Conservation (phyloP, 2,888 invertebrate species). For the Aleiodes alternator region DNA sequence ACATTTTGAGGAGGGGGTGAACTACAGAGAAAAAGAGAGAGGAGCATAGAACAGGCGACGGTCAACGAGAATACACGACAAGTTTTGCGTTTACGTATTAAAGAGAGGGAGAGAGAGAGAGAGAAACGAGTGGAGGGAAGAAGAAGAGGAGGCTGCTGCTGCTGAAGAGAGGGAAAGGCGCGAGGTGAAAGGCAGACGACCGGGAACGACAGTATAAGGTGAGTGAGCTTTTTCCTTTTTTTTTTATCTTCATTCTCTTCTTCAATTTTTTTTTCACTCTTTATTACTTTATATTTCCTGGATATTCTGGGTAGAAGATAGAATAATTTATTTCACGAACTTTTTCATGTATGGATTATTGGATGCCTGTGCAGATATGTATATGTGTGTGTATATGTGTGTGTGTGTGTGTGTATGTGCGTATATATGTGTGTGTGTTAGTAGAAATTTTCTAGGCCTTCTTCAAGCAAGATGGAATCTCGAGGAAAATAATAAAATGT, state of each 20-base stretch:
- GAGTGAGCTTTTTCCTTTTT: slow-evolving; percentile 2
- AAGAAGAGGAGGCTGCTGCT: neutral
- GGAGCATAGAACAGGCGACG: neutral
- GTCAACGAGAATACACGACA: neutral
- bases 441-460: neutral
- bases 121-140: neutral
- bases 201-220: slow-evolving; percentile 24
- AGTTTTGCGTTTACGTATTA: slow-evolving; percentile 10
- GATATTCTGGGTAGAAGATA: too few species aligned
- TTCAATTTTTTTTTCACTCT: neutral
- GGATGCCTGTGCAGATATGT: neutral
- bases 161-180: slow-evolving; percentile 17
- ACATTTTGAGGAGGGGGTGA: slow-evolving; percentile 9
- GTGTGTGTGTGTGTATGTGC: neutral
- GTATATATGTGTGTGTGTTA: neutral
- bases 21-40: neutral
- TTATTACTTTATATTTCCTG: neutral
- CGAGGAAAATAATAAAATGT: slow-evolving; percentile 25
- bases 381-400: neutral
- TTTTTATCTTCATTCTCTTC: neutral
- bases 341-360: neutral
- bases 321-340: too few species aligned
- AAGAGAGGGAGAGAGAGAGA: slow-evolving; percentile 7
- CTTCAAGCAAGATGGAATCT: slow-evolving; percentile 12
- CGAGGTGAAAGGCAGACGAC: slow-evolving; percentile 36